Base-by-base conservation (phyloP, 2,888 invertebrate genomes). In the Acleris emargana region DNA sequence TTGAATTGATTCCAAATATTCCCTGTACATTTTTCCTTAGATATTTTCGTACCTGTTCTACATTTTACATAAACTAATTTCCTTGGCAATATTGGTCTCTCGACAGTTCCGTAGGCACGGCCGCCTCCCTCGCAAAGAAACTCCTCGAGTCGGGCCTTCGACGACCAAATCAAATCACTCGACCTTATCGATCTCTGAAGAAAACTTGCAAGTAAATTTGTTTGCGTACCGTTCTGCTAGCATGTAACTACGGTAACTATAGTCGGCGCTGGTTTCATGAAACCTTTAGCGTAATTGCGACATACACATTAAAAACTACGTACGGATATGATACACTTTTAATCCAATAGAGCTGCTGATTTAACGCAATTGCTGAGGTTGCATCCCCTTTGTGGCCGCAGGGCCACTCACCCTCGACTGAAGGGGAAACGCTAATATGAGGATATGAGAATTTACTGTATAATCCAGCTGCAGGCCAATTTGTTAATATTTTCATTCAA, bases 1-100 rank as follows among this genome's bases (percentile, higher is more conserved):
- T 71, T 64, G 71, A 72, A 72, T 75, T 76, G 72, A 76, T 74
- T 74, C 67, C 73, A 73, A 57, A 74, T 88, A 88, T 88, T 86
- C 86, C 81, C 77, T 82, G 77, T 83, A 81, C 85, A 85, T 82
- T 89, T 88, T 86, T 85, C 83, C 84, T 83, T 77, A 78, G 86
- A 87, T 87, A 89, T 89, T 91, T 89, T 88, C 87, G 84, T 84
- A 88, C 82, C 87, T 87, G 88, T 88, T 90, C 89, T 89, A 89
- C 89, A 90, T 91, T 91, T 91, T 91, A 88, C 89, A 90, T 92
- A 92, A 92, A 91, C 91, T 91, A 91, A 92, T 92, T 92, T 91
- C 90, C 91, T 88, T 80, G 82, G 87, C 90, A 91, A 91, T 92
- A 92, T 92, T 91, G 91, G 89, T 90, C 87, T 87, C 84, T 86